These are phyloP conservation scores for Drosophila carrolli DNA, from an alignment of 1,140 invertebrate genomes.

Conservation along the genomic window DNA sequence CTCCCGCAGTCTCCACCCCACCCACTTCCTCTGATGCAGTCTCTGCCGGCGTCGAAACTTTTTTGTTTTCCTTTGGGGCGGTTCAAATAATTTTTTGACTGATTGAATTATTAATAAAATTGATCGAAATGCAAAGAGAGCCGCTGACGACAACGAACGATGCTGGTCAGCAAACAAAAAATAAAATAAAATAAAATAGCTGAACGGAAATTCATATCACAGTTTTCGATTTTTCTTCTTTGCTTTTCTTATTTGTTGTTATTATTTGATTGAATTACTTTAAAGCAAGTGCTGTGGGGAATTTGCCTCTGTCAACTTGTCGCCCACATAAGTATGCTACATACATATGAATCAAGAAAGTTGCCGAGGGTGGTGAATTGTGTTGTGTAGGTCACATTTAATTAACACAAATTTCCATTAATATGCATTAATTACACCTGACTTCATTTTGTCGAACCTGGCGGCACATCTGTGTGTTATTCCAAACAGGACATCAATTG, in stretches of 20 bases:
- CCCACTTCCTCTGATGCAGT: slow-evolving; percentile 3
- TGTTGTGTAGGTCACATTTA: slow-evolving; percentile 59
- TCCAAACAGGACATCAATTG: slow-evolving; percentile 30
- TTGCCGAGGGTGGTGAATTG: background rate
- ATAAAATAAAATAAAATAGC: slow-evolving; percentile 17
- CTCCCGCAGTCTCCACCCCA: background rate
- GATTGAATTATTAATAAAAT: slow-evolving; percentile 84
- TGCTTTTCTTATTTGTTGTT: slow-evolving; percentile 31
- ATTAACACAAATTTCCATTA: slow-evolving; percentile 76
- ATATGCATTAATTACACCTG: slow-evolving; percentile 74
- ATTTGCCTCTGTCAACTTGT: background rate
- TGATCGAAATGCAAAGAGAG: slow-evolving; percentile 81
- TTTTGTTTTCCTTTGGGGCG: slow-evolving; percentile 83
- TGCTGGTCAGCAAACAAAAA: slow-evolving; percentile 67
- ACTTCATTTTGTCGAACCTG: slow-evolving; percentile 47
- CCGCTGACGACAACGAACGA: slow-evolving; percentile 31
- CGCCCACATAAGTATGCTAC: slow-evolving; percentile 21
- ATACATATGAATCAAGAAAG: background rate
- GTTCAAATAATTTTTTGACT: slow-evolving; percentile 84
- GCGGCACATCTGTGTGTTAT: background rate
- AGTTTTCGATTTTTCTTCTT: slow-evolving; percentile 13
- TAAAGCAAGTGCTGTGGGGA: slow-evolving; percentile 24
- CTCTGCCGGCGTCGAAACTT: slow-evolving; percentile 50
- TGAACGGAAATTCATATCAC: slow-evolving; percentile 41
- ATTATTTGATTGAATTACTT: slow-evolving; percentile 55